A percentile compares a stretch with the other conserved stretches of the same genome.
Evolutionary conservation across 64 coral and sea anemone genomes (phyloP).

Genomic region (Dendrophyllia cribrosa): DNA sequence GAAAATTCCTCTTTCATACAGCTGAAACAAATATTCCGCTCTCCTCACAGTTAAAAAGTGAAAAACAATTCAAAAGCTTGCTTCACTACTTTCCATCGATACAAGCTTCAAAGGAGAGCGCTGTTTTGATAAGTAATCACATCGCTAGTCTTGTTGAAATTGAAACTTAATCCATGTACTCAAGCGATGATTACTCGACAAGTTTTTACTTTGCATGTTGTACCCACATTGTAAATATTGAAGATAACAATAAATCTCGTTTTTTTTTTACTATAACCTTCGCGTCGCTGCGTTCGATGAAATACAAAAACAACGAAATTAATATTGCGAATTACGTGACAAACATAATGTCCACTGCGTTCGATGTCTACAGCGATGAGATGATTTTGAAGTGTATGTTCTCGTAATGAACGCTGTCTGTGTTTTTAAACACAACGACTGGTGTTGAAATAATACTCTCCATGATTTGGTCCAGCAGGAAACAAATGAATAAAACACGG

Average conservation of each 20-base stretch:
- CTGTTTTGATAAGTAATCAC: not conserved
- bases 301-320: not conserved
- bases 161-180: slow-evolving; percentile 17
- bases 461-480: not conserved
- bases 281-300: not conserved
- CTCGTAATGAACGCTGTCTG: not conserved
- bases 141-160: not conserved
- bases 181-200: not conserved
- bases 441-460: not conserved
- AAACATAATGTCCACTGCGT: not conserved
- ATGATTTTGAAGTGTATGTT: not conserved
- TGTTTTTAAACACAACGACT: not conserved
- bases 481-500: not conserved
- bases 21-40: slow-evolving; percentile 26
- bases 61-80: not conserved
- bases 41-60: not conserved
- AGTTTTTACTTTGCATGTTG: not conserved
- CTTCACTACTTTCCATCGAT: too few species aligned
- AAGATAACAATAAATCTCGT: not conserved
- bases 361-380: not conserved
- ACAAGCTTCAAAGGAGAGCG: not conserved
- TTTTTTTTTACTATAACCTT: not conserved
- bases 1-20: not conserved
- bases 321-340: not conserved
- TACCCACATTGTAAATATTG: not conserved